Evolutionary conservation across 2,113 vertebrate genomes (phyloP), one percentile per base, ranked within the genome.

Genomic region (Lophius piscatorius): DNA sequence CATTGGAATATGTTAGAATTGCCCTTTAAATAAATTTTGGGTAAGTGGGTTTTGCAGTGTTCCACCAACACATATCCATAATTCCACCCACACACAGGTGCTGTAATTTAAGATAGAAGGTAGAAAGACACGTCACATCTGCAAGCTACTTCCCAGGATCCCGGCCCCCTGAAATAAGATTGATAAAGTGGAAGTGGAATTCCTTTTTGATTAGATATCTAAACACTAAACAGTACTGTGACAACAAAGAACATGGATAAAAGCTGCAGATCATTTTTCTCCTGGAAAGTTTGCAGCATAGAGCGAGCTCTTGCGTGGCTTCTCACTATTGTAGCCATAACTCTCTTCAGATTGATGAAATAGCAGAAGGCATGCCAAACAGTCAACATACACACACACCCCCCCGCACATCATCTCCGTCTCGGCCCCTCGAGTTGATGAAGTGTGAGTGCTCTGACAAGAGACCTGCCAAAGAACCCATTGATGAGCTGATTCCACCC

Each of bases 121-220:
- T 29, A 26, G 45, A 60, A 70, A 40, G 61, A 29, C 34, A 44
- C 42, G 62, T 70, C 72, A 73, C 80, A 76, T 80, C 69, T 86
- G 81, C 36, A 38, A 65, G 48, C 70, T 42, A 41, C 78, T 81
- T 58, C 63, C 16, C 48, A 72, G 41, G 44, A 33, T 71, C 58
- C 55, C 2, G 4, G 44, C 29, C 49, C 21, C 17, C 33, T 26
- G 29, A 64, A 83, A 74, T 55, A 45, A 67, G 76, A 78, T 57
- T 73, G 79, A 82, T 84, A 80, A 84, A 74, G 70, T 74, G 33
- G 58, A 81, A 79, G 66, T 79, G 54, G 71, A 86, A 89, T 89
- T 87, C 81, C 71, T 82, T 73, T 75, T 84, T 78, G 77, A 78
- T 85, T 73, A 81, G 63, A 77, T 71, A 63, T 78, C 35, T 60